Evolutionary conservation across 1,140 invertebrate species (phyloP).

Genomic region (Sinonovacula constricta): DNA sequence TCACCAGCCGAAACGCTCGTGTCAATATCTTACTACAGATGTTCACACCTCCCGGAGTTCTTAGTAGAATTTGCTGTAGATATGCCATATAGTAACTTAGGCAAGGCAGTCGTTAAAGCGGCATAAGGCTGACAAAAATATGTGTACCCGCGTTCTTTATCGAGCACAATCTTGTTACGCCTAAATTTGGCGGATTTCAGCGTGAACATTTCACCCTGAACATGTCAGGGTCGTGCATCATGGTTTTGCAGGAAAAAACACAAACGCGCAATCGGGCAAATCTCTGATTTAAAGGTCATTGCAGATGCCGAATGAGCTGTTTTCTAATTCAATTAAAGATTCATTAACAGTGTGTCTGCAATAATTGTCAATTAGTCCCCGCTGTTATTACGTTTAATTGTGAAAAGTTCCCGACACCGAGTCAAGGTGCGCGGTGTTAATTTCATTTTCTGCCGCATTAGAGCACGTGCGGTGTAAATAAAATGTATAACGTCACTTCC

Average conservation of each 20-base stretch:
- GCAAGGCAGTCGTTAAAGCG: too few relatives aligned
- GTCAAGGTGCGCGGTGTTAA: conserved; percentile 46
- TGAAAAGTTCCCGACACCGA: conserved; percentile 42
- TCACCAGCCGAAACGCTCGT: too few relatives aligned
- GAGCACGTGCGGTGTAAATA: conserved; percentile 45
- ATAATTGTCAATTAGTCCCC: conserved; percentile 44
- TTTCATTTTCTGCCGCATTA: conserved; percentile 38
- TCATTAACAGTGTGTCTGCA: conserved; percentile 44
- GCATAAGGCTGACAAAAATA: too few relatives aligned
- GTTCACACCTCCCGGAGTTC: too few relatives aligned
- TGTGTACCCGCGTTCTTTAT: too few relatives aligned
- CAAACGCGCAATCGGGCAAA: neutral
- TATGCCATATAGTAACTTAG: too few relatives aligned
- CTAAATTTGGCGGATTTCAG: too few relatives aligned
- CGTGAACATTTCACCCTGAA: too few relatives aligned
- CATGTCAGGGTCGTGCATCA: too few relatives aligned
- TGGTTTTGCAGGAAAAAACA: neutral
- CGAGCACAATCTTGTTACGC: too few relatives aligned
- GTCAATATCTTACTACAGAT: too few relatives aligned
- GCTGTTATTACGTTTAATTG: conserved; percentile 34
- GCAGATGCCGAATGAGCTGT: conserved; percentile 9
- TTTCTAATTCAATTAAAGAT: conserved; percentile 51
- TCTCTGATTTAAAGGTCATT: conserved; percentile 51
- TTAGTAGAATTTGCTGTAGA: too few relatives aligned
- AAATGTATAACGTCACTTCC: conserved; percentile 47